Base-by-base conservation (phyloP, 2,888 invertebrate species). In the Esperia sulphurella region DNA sequence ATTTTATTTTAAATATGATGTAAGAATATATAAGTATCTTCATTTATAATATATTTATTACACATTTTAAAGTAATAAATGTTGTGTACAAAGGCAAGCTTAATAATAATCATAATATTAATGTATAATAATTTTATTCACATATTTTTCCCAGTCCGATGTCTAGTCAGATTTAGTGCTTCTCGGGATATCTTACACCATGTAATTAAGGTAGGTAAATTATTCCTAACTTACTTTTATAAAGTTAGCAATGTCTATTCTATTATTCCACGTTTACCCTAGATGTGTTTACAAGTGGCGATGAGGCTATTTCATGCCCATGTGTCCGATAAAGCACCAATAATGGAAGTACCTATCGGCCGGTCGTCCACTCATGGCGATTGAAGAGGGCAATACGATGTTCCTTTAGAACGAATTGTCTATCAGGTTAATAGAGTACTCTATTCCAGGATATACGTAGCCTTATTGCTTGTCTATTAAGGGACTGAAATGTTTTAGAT, bases 351-450 rank as follows among this genome's bases (percentile, higher is more conserved):
- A 21, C 21, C 21, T 5, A 21, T 53, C 49, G 50, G 43, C 44
- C 39, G 48, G 46, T 41, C 47, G 39, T 43, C 46, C 43, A 43
- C 50, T 51, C 43, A 46, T 51, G 51, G 43, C 52, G 45, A 44
- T 47, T 54, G 41, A 51, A 57, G 53, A 48, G 54, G 46, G 47
- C 45, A 49, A 49, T 48, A 48, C 43, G 44, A 46, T 48, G 52
- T 47, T 49, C 49, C 33, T 41, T 50, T 48, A 38, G 29, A 44
- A 47, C 47, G 49, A 52, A 55, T 52, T 53, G 50, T 38, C 50
- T 46, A 48, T 44, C 43, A 28, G 21, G 21, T 31, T 48, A 48
- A 48, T 44, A 48, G 44, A 48, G 40, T 44, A 44, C 48, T 38
- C 49, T 41, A 41, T 45, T 48, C 35, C 43, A 13, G 14, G 14